Percentiles rank a stretch among this genome's conserved stretches.
phyloP scores from a whole-genome alignment of 1,140 invertebrate species.

The Micrasema minimum region DNA sequence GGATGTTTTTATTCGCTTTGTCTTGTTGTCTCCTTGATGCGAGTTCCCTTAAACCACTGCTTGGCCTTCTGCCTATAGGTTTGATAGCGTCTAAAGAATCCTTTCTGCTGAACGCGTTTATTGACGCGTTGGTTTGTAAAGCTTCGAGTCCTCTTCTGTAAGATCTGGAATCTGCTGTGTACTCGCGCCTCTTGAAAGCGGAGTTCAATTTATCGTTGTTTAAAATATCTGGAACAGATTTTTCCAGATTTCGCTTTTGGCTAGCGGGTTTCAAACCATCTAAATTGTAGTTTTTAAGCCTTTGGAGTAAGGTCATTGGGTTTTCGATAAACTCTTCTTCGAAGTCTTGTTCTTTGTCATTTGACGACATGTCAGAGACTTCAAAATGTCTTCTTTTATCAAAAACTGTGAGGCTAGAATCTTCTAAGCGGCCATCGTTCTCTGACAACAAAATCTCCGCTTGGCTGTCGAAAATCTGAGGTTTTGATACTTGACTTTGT shows the following conservation, averaged over 20 bases:
- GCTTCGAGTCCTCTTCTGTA: not conserved
- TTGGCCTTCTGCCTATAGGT: conserved; percentile 10
- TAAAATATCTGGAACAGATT: conserved; percentile 4
- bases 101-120: conserved; percentile 24
- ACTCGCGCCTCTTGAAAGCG: conserved; percentile 6
- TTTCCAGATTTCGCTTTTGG: conserved; percentile 14
- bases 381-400: conserved; percentile 47
- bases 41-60: conserved; percentile 46
- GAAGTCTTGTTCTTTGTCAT: conserved; percentile 18
- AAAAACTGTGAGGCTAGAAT: conserved; percentile 37
- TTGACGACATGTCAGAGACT: conserved; percentile 39
- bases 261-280: not conserved
- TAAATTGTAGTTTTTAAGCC: conserved; percentile 3
- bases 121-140: not conserved
- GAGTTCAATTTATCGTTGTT: conserved; percentile 6
- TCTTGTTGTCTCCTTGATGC: conserved; percentile 56
- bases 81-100: not conserved
- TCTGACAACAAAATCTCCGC: conserved; percentile 18
- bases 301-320: conserved; percentile 2
- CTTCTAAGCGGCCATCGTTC: conserved; percentile 20
- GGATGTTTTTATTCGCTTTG: conserved; percentile 61
- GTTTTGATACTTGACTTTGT: not conserved
- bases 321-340: not conserved
- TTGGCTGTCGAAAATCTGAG: not conserved
- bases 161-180: not conserved